These are phyloP conservation scores for Microcebus jonahi DNA, from an alignment of 2,113 vertebrate genomes.

Conservation along the genomic window DNA sequence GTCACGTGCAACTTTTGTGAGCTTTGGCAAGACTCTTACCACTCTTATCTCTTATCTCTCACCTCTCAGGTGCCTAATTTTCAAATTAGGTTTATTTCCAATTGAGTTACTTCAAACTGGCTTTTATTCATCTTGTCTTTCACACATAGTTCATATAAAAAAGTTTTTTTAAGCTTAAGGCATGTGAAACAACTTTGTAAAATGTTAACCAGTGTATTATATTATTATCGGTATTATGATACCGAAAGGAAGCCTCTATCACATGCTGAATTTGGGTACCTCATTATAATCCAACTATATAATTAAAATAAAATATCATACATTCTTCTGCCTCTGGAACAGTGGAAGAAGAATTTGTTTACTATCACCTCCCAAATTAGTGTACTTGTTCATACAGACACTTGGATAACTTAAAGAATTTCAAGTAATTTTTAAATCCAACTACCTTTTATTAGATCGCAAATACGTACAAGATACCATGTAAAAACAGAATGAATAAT, in stretches of 20 bases:
- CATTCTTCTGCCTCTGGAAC: not conserved
- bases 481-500: not conserved
- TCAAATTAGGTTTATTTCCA: not conserved
- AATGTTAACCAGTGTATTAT: not conserved
- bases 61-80: not conserved
- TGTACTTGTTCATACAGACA: not conserved
- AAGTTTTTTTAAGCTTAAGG: not conserved
- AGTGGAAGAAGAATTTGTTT: not conserved
- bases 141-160: not conserved
- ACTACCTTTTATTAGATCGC: not conserved
- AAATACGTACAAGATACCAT: not conserved
- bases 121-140: not conserved
- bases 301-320: not conserved
- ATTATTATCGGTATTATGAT: not conserved
- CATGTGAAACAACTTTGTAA: not conserved
- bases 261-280: not conserved
- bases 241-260: not conserved
- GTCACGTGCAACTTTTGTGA: not conserved
- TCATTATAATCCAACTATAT: not conserved
- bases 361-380: not conserved
- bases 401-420: not conserved
- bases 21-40: not conserved
- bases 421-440: not conserved
- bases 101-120: not conserved
- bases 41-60: not conserved